phyloP scores from a whole-genome alignment of 2,888 invertebrate genomes.

The Eucera pruinosa region DNA sequence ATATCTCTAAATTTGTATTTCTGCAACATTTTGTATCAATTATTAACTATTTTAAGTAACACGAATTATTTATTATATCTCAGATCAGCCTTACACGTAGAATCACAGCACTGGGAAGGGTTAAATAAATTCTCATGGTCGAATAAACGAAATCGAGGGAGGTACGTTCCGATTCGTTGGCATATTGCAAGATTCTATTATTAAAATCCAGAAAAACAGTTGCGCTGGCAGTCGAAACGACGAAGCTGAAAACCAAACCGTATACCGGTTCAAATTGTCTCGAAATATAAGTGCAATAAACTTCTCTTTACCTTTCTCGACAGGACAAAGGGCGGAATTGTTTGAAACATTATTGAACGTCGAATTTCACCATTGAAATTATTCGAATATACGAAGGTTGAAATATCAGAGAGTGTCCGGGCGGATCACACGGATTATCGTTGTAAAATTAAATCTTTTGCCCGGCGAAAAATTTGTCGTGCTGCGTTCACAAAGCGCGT shows the following conservation, averaged over 20 bases:
- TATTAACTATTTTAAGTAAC: no score
- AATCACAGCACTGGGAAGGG: no score
- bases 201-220: conserved; percentile 19
- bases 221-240: background rate
- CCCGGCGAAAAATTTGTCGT: conserved; percentile 13
- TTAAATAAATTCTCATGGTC: no score
- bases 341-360: conserved; percentile 51
- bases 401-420: background rate
- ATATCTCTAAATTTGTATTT: no score
- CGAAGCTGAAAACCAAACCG: conserved; percentile 12
- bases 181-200: conserved; percentile 4
- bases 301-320: background rate
- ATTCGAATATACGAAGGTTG: conserved; percentile 25
- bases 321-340: conserved; percentile 25
- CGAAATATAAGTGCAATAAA: conserved; percentile 43
- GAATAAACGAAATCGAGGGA: background rate
- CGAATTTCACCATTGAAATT: conserved; percentile 38
- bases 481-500: conserved; percentile 13
- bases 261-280: conserved; percentile 11
- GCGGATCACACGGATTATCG: conserved; percentile 10
- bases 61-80: no score
- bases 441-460: conserved; percentile 42
- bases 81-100: no score
- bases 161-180: conserved; percentile 1
- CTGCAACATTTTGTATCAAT: no score